phyloP scores from a whole-genome alignment of 2,888 invertebrate species.

The Nephrotoma appendiculata region DNA sequence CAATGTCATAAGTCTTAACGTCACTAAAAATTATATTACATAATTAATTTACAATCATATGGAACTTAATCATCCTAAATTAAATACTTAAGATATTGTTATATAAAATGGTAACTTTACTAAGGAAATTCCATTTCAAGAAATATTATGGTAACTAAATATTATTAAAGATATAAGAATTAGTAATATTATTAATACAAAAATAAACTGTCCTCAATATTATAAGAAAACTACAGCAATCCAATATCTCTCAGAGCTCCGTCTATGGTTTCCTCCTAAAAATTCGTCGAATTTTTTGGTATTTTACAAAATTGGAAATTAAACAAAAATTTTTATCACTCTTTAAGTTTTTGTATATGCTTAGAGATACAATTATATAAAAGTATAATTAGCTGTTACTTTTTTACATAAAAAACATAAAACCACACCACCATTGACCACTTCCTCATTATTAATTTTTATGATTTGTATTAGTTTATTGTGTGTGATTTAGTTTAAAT shows the following conservation, averaged over 20 bases:
- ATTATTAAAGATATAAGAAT: constrained; percentile 1
- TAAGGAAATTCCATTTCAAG: not conserved
- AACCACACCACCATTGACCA: not conserved
- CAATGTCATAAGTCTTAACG: no score
- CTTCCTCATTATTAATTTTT: not conserved
- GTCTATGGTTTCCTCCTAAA: constrained; percentile 87
- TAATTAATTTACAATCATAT: not conserved
- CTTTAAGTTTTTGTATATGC: not conserved
- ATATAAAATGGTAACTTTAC: not conserved
- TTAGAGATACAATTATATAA: not conserved
- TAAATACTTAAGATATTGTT: not conserved
- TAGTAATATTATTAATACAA: not conserved
- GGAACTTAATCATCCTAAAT: not conserved
- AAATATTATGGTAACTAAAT: constrained; percentile 4
- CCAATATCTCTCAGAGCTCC: constrained; percentile 89
- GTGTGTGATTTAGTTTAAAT: not conserved
- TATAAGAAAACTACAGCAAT: constrained; percentile 48
- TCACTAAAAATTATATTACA: no score
- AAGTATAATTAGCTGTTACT: not conserved
- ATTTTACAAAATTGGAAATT: not conserved
- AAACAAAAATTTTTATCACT: not conserved
- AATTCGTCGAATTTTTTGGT: constrained; percentile 12
- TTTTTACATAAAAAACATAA: not conserved
- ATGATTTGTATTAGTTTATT: not conserved
- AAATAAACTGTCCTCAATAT: not conserved